phyloP scores from a whole-genome alignment of 2,888 invertebrate genomes.

The Achlya flavicornis region DNA sequence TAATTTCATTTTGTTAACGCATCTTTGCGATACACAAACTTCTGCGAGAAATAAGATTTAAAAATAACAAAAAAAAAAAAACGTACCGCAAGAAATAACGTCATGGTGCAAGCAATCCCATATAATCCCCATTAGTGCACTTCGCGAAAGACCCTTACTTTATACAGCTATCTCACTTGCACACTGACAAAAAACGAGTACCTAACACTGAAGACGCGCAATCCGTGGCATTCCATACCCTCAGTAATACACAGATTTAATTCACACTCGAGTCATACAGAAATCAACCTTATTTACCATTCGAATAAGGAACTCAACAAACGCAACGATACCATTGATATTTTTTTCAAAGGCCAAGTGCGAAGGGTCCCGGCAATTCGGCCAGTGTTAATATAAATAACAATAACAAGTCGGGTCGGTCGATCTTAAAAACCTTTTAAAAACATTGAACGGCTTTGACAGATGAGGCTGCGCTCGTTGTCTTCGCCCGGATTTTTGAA shows the following conservation, averaged over 20 bases:
- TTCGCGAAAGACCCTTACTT: constrained; percentile 70
- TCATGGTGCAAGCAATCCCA: constrained; percentile 63
- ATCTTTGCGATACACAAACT: too few species aligned
- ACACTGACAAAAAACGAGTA: constrained; percentile 77
- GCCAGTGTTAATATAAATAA: constrained; percentile 78
- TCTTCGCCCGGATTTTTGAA: constrained; percentile 49
- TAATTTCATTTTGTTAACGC: too few species aligned
- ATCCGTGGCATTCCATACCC: constrained; percentile 78
- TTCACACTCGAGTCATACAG: constrained; percentile 29
- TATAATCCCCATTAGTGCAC: constrained; percentile 78
- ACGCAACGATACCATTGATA: constrained; percentile 33
- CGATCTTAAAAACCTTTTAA: constrained; percentile 68
- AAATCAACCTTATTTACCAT: constrained; percentile 40
- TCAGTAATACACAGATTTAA: constrained; percentile 53
- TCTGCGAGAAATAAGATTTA: background rate
- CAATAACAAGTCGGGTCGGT: constrained; percentile 73
- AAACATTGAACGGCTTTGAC: constrained; percentile 76
- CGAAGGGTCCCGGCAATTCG: constrained; percentile 76
- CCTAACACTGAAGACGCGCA: constrained; percentile 73
- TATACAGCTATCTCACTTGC: constrained; percentile 59
- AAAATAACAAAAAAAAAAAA: constrained; percentile 35
- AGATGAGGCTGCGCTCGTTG: constrained; percentile 64
- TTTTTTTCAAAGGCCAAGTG: constrained; percentile 67
- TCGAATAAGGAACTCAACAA: constrained; percentile 48
- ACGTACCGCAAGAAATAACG: constrained; percentile 54